Conservation (phyloP, 2,888 invertebrate genomes). For the Stenichneumon culpator region DNA sequence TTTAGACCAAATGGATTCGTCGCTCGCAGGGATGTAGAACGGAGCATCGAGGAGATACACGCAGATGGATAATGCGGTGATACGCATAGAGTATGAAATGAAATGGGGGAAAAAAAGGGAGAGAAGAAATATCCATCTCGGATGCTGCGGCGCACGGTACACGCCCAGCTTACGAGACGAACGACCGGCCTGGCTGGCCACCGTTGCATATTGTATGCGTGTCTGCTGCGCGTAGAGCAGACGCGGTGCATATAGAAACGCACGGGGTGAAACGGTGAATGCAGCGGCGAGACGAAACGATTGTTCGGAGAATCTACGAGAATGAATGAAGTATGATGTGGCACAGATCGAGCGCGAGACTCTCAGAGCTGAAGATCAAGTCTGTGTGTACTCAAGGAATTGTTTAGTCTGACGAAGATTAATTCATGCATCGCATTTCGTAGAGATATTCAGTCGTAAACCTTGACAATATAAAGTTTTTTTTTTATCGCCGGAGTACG, state of each 20-base stretch:
- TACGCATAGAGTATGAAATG: background rate
- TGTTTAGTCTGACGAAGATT: conserved; percentile 1
- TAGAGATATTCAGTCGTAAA: background rate
- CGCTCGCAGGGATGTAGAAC: conserved; percentile 1
- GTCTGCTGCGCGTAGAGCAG: background rate
- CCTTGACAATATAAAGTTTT: background rate
- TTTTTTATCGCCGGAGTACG: background rate
- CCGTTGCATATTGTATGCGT: conserved; percentile 1
- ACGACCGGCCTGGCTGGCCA: conserved; percentile 3
- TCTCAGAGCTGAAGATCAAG: conserved; percentile 26
- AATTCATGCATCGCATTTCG: background rate
- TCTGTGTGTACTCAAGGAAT: background rate
- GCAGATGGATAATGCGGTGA: background rate
- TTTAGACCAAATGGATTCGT: conserved; percentile 7
- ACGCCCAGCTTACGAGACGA: conserved; percentile 4
- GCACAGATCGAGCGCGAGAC: conserved; percentile 45
- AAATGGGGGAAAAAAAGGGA: background rate
- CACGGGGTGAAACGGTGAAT: conserved; percentile 60
- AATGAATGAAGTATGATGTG: conserved; percentile 66
- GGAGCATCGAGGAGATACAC: background rate
- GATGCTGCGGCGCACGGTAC: background rate
- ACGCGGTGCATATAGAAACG: background rate
- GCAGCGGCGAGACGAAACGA: conserved; percentile 70
- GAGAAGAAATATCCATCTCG: conserved; percentile 2
- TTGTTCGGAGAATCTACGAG: conserved; percentile 69